A percentile compares a stretch with the other conserved stretches of the same genome.
These are phyloP conservation scores for Athetis lepigone DNA, from an alignment of 2,888 invertebrate species.

Conservation along the genomic window DNA sequence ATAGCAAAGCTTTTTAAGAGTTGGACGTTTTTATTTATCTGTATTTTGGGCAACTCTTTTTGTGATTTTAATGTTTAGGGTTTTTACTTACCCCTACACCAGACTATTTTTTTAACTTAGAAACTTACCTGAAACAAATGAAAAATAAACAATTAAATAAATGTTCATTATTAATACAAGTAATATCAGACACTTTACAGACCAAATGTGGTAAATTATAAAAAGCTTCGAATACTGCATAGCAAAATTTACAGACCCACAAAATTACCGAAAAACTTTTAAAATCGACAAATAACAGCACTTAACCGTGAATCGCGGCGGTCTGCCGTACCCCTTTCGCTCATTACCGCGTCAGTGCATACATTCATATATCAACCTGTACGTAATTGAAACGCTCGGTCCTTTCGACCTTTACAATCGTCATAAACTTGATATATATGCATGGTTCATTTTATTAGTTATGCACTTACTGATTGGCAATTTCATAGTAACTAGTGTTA, in stretches of 20 bases:
- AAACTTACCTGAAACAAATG: conserved; percentile 73
- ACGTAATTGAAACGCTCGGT: conserved; percentile 59
- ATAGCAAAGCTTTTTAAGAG: background rate
- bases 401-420: conserved; percentile 50
- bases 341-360: conserved; percentile 52
- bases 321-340: conserved; percentile 44
- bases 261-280: conserved; percentile 1
- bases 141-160: background rate
- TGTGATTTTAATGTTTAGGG: background rate
- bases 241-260: background rate
- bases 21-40: background rate
- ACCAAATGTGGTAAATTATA: background rate
- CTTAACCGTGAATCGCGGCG: conserved; percentile 35
- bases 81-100: conserved; percentile 1
- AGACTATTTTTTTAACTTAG: background rate
- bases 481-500: conserved; percentile 29
- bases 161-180: background rate
- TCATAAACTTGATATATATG: conserved; percentile 57
- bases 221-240: background rate
- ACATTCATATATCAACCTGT: conserved; percentile 54
- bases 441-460: conserved; percentile 53
- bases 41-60: too few species aligned
- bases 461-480: conserved; percentile 55
- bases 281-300: conserved; percentile 36
- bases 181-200: background rate